Evolutionary conservation across 2,888 invertebrate genomes (phyloP).

Genomic region (Thalpophila matura): DNA sequence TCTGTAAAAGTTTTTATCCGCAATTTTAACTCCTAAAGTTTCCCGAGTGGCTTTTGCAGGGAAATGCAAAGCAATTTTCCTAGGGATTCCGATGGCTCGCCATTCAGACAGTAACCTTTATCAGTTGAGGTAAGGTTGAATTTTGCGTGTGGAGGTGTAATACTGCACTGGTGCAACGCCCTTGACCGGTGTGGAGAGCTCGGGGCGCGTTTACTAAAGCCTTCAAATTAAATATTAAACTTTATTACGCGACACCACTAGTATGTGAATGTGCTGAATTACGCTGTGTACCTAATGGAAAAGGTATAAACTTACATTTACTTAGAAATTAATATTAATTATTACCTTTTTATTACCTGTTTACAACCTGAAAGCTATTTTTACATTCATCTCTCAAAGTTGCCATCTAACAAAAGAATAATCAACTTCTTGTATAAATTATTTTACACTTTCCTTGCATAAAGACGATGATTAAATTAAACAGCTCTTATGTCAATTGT

Average conservation of each 20-base stretch:
- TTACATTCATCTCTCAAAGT: not conserved
- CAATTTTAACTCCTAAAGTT: slow-evolving; percentile 55
- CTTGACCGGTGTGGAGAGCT: slow-evolving; percentile 72
- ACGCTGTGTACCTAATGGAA: slow-evolving; percentile 33
- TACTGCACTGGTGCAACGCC: slow-evolving; percentile 71
- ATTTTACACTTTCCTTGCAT: too few relatives aligned
- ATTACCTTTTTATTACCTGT: slow-evolving; percentile 3
- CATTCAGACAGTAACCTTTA: slow-evolving; percentile 28
- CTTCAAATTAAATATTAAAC: slow-evolving; percentile 74
- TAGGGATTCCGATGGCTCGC: slow-evolving; percentile 9
- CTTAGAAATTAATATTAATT: slow-evolving; percentile 27
- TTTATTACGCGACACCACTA: slow-evolving; percentile 58
- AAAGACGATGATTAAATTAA: too few relatives aligned
- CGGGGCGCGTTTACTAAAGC: slow-evolving; percentile 60
- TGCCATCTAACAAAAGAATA: slow-evolving; percentile 10
- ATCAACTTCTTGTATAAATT: too few relatives aligned
- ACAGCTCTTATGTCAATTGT: too few relatives aligned
- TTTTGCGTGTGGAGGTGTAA: slow-evolving; percentile 43
- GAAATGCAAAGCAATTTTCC: slow-evolving; percentile 55
- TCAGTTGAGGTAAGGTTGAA: slow-evolving; percentile 43
- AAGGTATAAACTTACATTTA: slow-evolving; percentile 25
- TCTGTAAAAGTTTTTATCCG: slow-evolving; percentile 46
- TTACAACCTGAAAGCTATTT: not conserved
- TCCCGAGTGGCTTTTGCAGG: slow-evolving; percentile 49
- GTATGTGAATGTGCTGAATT: slow-evolving; percentile 38